Evolutionary conservation across 2,888 invertebrate genomes (phyloP).

Genomic region (Loripinus fragilis): DNA sequence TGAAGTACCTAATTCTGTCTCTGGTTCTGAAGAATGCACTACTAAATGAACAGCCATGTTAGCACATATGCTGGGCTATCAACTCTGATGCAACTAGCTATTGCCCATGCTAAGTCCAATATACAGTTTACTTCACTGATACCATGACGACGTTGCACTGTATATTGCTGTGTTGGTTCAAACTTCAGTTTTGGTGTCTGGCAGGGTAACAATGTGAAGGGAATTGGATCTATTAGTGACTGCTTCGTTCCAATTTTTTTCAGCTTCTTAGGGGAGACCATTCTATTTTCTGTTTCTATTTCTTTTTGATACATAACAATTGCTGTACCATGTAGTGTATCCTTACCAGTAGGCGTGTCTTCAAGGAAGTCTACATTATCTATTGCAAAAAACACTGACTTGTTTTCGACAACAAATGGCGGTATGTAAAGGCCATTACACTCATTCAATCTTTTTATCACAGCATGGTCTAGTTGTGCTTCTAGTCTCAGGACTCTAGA

Average conservation of each 20-base stretch:
- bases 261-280: neutral
- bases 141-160: neutral
- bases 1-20: too few species aligned
- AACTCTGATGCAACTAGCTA: neutral
- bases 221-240: conserved; percentile 1
- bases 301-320: conserved; percentile 10
- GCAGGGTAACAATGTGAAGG: neutral
- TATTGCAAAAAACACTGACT: conserved; percentile 16
- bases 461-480: neutral
- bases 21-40: too few species aligned
- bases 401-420: conserved; percentile 11
- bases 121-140: conserved; percentile 10
- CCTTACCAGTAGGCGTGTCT: conserved; percentile 11
- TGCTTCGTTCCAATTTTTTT: neutral
- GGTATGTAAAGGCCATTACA: conserved; percentile 7
- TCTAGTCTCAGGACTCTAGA: neutral
- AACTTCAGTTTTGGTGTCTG: neutral
- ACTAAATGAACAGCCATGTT: too few species aligned
- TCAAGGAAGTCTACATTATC: conserved; percentile 16
- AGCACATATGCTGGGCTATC: too few species aligned
- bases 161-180: neutral
- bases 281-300: neutral
- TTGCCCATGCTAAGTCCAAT: conserved; percentile 10
- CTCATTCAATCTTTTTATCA: neutral
- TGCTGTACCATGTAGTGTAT: conserved; percentile 1